Conservation (phyloP, 2,797 vertebrate species). For the Sebastolobus altivelis region DNA sequence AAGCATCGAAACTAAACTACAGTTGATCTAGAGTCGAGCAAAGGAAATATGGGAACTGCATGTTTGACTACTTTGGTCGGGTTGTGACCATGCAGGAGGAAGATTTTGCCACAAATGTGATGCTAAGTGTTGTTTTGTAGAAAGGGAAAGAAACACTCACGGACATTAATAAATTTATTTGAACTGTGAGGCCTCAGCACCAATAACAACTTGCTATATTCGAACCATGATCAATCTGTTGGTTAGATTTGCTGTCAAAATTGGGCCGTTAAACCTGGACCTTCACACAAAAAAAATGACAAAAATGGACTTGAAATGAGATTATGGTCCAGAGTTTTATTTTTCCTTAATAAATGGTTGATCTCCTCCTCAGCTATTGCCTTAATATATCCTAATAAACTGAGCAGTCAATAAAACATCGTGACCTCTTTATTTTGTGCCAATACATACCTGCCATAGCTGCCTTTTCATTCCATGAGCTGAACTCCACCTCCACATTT, state of each 20-base stretch:
- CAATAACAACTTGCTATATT: neutral
- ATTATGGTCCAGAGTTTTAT: neutral
- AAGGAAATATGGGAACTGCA: neutral
- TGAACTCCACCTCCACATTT: neutral
- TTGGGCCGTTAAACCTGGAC: neutral
- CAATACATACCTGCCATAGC: rapidly evolving
- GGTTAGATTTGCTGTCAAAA: neutral
- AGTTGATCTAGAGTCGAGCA: neutral
- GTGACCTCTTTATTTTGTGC: neutral
- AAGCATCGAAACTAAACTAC: rapidly evolving
- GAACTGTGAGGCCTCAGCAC: neutral
- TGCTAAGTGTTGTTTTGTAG: neutral
- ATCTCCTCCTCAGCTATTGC: slow-evolving; percentile 5
- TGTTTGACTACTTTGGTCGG: neutral
- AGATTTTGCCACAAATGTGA: slow-evolving; percentile 2
- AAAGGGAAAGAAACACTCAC: neutral
- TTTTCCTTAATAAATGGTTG: slow-evolving; percentile 7
- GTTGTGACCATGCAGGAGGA: slow-evolving; percentile 3
- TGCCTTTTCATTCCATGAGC: neutral
- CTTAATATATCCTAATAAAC: slow-evolving; percentile 40
- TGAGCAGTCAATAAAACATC: neutral
- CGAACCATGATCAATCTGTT: neutral
- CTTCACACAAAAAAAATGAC: neutral
- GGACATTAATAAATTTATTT: neutral
- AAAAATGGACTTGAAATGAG: neutral